Base-by-base conservation (phyloP, 2,888 invertebrate genomes). In the Ennomos erosarius region DNA sequence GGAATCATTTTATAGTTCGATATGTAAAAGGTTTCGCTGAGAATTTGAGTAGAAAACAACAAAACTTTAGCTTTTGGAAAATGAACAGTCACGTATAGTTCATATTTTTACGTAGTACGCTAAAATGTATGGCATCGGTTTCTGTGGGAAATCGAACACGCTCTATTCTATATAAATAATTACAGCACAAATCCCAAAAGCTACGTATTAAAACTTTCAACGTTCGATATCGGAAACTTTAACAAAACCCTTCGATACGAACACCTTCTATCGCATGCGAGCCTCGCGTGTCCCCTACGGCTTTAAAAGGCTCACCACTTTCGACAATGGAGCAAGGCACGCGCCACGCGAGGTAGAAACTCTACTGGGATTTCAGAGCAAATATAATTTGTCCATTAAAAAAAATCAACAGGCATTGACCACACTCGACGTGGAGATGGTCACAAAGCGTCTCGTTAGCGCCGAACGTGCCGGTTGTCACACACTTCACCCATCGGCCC, bases 401-500 rank as follows among this genome's bases (percentile, higher is more conserved):
- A 88, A 26, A 88, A 90, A 89, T 88, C 85, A 88, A 87, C 87
- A 85, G 85, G 79, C 81, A 78, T 79, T 89, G 90, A 88, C 90
- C 90, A 87, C 87, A 81, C 85, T 84, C 76, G 83, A 85, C 67
- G 74, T 76, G 77, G 81, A 84, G 90, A 87, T 87, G 90, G 88
- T 88, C 91, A 92, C 92, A 92, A 92, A 91, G 87, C 89, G 87
- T 91, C 92, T 93, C 92, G 92, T 93, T 93, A 93, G 90, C 82
- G 85, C 64, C 84, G 88, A 84, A 92, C 92, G 92, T 92, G 92
- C 90, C 90, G 87, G 83, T 78, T 85, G 89, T 90, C 92, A 88
- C 90, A 87, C 89, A 88, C 90, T 88, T 87, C 87, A 89, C 78
- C 87, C 85, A 85, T 87, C 88, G 87, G 90, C 88, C 90, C 91